Evolutionary conservation across 2,888 invertebrate genomes (phyloP), one percentile per base, ranked within the genome.

Genomic region (Chrysolina oricalcia): DNA sequence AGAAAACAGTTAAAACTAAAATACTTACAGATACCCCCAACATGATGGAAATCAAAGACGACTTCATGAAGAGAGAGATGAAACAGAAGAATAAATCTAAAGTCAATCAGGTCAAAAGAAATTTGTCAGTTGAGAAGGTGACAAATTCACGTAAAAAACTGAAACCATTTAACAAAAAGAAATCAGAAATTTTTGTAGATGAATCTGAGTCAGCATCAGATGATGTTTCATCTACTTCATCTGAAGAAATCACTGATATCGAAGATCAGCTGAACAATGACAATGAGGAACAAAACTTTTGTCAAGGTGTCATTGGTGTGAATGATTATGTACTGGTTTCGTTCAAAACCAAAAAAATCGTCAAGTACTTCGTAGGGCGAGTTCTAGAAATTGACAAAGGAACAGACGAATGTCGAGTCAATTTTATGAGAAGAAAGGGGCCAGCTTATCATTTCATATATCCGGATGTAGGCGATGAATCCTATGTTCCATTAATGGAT

Each of bases 391-490:
- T 17, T 59, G 59, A n/a, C 13, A 17, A 17, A 19, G 21, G 13
- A 11, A 23, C 59, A 23, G 59, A 59, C n/a, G 27, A 23, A 59
- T 59, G 13, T 19, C 19, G 11, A 13, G 19, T 23, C 19, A 19
- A 13, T 59, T 59, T 59, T 17, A 41, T 41, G 41, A 41, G 41
- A 41, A 9, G 41, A 6, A 65, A 65, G 21, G 11, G 9, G n/a
- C 48, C 48, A 15, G 67, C 13, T 10, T 48, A 43, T 27, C 48
- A 17, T 48, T 46, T 67, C 46, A n/a, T 67, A 11, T 46, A 23
- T 67, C 67, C 48, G 15, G 67, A 67, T 21, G 67, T 67, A 13
- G 23, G 19, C 5, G 67, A 67, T 48, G 21, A 21, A 48, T 67
- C 46, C 19, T n/a, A 27, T 10, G n/a, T 67, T 19, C 19, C 48